phyloP scores from a whole-genome alignment of 37 sponge, comb jelly and placozoan genomes.

The Ephydatia muelleri region DNA sequence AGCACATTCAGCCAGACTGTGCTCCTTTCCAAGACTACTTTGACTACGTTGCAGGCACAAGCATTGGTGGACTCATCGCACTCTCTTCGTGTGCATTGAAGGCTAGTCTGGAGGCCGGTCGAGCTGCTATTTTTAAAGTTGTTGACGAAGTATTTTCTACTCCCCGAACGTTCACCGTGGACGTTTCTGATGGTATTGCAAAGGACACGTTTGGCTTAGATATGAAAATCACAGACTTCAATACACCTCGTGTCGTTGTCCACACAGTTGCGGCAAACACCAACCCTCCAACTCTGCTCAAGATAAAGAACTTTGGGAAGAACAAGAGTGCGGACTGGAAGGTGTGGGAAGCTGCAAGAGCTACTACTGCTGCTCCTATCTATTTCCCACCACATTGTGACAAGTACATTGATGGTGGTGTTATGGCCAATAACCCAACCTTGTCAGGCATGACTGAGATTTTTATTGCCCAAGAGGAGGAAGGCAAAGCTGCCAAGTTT shows the following conservation, averaged over 20 bases:
- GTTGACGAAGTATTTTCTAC: constrained; percentile 22
- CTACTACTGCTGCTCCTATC: constrained; percentile 58
- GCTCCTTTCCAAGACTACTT: constrained; percentile 34
- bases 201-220: constrained; percentile 34
- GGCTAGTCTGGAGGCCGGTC: constrained; percentile 19
- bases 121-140: constrained; percentile 13
- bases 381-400: constrained; percentile 52
- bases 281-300: constrained; percentile 41
- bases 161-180: constrained; percentile 1
- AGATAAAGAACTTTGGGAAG: constrained; percentile 50
- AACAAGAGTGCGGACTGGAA: constrained; percentile 32
- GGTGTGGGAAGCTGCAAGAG: constrained; percentile 59
- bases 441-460: constrained; percentile 51
- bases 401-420: constrained; percentile 59
- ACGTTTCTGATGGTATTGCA: constrained; percentile 7
- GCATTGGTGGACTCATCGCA: constrained; percentile 44
- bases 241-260: constrained; percentile 35
- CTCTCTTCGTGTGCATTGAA: background rate
- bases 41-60: constrained; percentile 72
- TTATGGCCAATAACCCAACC: constrained; percentile 75
- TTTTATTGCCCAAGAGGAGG: constrained; percentile 7
- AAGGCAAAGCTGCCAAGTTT: constrained; percentile 14
- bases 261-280: constrained; percentile 32
- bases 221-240: constrained; percentile 4
- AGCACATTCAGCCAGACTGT: constrained; percentile 5